Evolutionary conservation across 2,113 vertebrate species (phyloP).

Genomic region (Nothoprocta pentlandii): DNA sequence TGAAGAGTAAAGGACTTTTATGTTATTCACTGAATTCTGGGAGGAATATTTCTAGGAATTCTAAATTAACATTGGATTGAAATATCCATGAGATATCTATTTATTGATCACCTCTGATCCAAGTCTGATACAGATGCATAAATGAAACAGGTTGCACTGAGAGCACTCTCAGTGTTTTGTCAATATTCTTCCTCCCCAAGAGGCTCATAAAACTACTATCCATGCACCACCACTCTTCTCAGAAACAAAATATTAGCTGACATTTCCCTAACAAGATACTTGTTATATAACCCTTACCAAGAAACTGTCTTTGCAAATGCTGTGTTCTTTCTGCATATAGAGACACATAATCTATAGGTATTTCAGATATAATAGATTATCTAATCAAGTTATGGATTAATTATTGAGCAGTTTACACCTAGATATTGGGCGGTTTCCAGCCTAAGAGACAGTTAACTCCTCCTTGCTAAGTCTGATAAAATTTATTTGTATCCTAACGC

Average conservation of each 20-base stretch:
- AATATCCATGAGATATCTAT: accelerated
- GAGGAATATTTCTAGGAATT: background rate
- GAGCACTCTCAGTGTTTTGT: background rate
- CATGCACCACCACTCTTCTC: background rate
- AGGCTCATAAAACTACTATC: background rate
- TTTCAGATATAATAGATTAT: background rate
- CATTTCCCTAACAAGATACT: background rate
- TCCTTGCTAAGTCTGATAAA: background rate
- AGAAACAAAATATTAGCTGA: background rate
- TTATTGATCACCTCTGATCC: background rate
- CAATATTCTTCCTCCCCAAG: background rate
- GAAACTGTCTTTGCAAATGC: background rate
- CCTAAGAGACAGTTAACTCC: background rate
- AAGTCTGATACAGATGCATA: background rate
- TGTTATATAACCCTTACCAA: background rate
- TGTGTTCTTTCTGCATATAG: background rate
- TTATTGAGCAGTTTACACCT: background rate
- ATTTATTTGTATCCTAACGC: background rate
- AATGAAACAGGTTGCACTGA: background rate
- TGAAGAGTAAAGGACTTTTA: background rate
- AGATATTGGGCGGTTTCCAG: background rate
- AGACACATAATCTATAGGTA: background rate
- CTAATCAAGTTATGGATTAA: background rate
- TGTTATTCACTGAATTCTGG: background rate
- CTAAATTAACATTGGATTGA: background rate